phyloP scores from a whole-genome alignment of 2,113 vertebrate species.

The Synodontis membranacea region DNA sequence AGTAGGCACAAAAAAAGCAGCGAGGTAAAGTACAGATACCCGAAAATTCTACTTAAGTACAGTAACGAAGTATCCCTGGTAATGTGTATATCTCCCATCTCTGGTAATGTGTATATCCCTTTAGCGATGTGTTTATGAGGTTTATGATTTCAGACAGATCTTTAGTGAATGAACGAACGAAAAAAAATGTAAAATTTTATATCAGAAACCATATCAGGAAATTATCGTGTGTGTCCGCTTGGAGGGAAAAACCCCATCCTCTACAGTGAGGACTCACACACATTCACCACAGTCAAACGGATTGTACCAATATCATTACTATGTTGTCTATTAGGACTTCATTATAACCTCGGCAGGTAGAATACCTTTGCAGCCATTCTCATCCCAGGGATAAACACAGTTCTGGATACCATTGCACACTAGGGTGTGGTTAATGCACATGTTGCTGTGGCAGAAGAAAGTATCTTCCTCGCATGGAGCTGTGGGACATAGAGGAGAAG shows the following conservation, averaged over 20 bases:
- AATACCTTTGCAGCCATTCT: constrained; percentile 95
- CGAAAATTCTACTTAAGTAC: too few relatives aligned
- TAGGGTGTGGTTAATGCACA: constrained; percentile 97
- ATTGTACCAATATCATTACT: neutral
- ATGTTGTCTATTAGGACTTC: neutral
- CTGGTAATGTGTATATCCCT: too few relatives aligned
- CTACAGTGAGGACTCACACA: neutral
- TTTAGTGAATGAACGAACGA: neutral
- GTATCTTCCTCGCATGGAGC: constrained; percentile 87
- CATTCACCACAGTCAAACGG: neutral
- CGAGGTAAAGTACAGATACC: too few relatives aligned
- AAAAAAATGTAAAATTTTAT: neutral
- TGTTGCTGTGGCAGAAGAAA: constrained; percentile 99
- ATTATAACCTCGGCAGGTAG: neutral
- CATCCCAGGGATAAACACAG: constrained; percentile 98
- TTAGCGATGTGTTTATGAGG: neutral
- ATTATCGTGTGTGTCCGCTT: neutral
- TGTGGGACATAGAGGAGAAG: constrained; percentile 56
- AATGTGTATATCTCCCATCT: too few relatives aligned
- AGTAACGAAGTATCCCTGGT: too few relatives aligned
- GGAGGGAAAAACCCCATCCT: neutral
- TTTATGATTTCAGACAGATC: neutral
- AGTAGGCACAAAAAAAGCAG: too few relatives aligned
- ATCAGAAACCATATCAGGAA: neutral
- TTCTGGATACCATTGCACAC: constrained; percentile 98